Conservation (phyloP, 1,140 invertebrate species). For the Drosophila subobscura region DNA sequence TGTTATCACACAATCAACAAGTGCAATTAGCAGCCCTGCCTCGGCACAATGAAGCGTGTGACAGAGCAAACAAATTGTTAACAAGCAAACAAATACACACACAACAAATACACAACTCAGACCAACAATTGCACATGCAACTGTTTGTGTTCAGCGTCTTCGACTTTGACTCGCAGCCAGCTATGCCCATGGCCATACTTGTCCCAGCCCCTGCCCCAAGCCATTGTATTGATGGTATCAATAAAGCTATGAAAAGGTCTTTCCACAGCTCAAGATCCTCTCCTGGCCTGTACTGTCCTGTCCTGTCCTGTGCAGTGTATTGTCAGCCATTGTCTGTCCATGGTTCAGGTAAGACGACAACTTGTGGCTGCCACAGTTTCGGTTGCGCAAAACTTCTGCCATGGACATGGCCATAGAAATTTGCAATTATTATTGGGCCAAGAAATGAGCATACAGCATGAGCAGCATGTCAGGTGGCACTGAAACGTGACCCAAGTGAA, state of each 20-base stretch:
- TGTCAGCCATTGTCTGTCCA: no score
- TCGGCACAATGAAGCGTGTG: slow-evolving; percentile 71
- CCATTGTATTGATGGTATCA: slow-evolving; percentile 39
- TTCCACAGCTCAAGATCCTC: background rate
- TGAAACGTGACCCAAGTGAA: slow-evolving; percentile 29
- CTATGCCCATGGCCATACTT: no score
- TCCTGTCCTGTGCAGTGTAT: background rate
- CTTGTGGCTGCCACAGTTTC: slow-evolving; percentile 27
- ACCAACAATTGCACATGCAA: slow-evolving; percentile 38
- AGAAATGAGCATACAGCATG: slow-evolving; percentile 27
- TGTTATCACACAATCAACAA: slow-evolving; percentile 78
- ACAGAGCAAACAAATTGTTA: slow-evolving; percentile 79
- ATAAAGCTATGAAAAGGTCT: slow-evolving; percentile 46
- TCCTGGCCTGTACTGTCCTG: slow-evolving; percentile 23
- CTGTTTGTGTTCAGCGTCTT: slow-evolving; percentile 34
- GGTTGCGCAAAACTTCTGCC: slow-evolving; percentile 42
- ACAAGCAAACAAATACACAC: slow-evolving; percentile 43
- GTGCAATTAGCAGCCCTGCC: slow-evolving; percentile 74
- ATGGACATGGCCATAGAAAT: slow-evolving; percentile 24
- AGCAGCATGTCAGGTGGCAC: slow-evolving; percentile 23
- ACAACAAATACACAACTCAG: slow-evolving; percentile 37
- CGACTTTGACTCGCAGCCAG: background rate
- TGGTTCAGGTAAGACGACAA: slow-evolving; percentile 16
- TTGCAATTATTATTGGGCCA: slow-evolving; percentile 27
- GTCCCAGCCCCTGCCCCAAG: background rate